Base-by-base conservation (phyloP, 2,888 invertebrate genomes). In the Escarpia spicata region DNA sequence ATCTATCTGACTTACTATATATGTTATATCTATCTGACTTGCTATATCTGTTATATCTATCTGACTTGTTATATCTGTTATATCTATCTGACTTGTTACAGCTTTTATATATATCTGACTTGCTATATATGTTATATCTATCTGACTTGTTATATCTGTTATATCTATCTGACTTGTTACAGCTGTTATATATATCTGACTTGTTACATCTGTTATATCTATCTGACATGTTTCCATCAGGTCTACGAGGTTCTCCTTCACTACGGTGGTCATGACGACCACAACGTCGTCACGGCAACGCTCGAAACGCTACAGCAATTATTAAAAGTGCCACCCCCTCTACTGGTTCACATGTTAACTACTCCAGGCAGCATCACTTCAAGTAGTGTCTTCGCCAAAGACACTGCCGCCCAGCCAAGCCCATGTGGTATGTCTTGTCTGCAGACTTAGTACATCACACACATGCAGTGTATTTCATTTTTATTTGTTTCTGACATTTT, bases 261-360 rank as follows among this genome's bases (percentile, higher is more conserved):
- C 94, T 96, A 96, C 95, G 94, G 96, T 12, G 95, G 96, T 92
- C 97, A 98, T 95, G 96, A 97, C 10, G 98, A 99, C 96, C 99
- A 99, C 96, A 98, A 98, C 96, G 97, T 98, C 93, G 98, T 98
- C 94, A 98, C 98, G 95, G 98, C 98, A 0, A 97, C 98, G 37
- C 97, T 99, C 96, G 99, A 99, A 95, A 96, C 97, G 2, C 97
- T 98, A 52, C 97, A 97, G 43, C 97, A 97, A 92, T 95, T 98
- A 3, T 95, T 98, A 9, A 97, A 97, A 94, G 97, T 97, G 95
- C 97, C 96, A 94, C 97, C 97, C 52, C 97, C 97, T 0, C 97
- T 97, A 0, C 97, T 98, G 60, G 96, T 97, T 92, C 95, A 96
- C 2, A 96, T 97, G 1, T 95, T 98, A 31, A 95, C 97, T 43